Conservation (phyloP, 1,140 invertebrate genomes). For the Lucilia cuprina region DNA sequence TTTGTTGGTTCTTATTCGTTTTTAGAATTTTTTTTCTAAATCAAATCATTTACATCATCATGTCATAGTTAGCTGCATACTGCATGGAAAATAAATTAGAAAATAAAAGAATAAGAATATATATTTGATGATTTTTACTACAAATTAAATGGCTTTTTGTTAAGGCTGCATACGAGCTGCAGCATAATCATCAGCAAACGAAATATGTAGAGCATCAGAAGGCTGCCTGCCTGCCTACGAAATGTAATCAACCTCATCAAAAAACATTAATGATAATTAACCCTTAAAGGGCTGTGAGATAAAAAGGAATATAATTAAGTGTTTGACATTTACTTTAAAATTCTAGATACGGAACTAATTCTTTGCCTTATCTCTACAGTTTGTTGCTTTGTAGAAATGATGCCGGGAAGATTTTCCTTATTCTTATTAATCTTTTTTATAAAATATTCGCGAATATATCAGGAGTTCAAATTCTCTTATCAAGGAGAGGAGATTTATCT, state of each 20-base stretch:
- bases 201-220: too few species aligned
- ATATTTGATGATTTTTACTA: background rate
- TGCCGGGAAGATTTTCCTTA: too few species aligned
- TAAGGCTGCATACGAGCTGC: background rate
- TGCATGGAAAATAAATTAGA: background rate
- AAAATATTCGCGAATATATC: too few species aligned
- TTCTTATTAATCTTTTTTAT: too few species aligned
- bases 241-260: background rate
- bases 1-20: background rate
- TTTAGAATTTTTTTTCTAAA: background rate
- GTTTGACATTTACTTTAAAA: too few species aligned
- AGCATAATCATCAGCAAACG: background rate
- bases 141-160: constrained; percentile 11
- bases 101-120: background rate
- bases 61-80: background rate
- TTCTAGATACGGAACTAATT: too few species aligned
- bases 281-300: too few species aligned
- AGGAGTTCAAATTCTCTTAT: too few species aligned
- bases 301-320: too few species aligned
- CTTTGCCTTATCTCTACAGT: too few species aligned
- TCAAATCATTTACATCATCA: background rate
- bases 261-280: background rate
- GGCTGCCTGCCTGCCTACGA: background rate
- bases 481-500: too few species aligned
- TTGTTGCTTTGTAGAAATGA: too few species aligned